Conservation (phyloP, 2,113 vertebrate species). For the Thryonomys swinderianus region DNA sequence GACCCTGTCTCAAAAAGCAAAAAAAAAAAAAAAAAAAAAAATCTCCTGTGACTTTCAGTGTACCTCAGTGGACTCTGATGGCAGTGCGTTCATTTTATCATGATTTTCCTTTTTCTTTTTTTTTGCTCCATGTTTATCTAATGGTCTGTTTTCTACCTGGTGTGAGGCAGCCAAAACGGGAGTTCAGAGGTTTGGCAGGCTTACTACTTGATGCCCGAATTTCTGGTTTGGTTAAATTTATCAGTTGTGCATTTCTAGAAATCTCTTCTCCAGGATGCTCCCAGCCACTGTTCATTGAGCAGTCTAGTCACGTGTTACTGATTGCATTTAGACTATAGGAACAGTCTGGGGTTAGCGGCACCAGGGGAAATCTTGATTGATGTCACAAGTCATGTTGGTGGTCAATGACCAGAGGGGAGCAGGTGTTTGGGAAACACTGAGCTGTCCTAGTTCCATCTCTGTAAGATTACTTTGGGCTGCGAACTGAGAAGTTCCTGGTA, state of each 20-base stretch:
- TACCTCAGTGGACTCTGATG: not conserved
- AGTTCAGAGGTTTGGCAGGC: not conserved
- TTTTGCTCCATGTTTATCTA: not conserved
- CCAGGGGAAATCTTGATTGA: not conserved
- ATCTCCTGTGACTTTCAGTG: not conserved
- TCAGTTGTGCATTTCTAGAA: not conserved
- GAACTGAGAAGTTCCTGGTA: not conserved
- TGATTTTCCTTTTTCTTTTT: not conserved
- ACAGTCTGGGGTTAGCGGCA: not conserved
- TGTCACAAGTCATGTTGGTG: not conserved
- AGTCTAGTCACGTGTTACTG: not conserved
- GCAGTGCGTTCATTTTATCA: not conserved
- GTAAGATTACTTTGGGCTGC: not conserved
- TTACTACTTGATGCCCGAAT: not conserved
- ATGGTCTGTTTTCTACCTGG: not conserved
- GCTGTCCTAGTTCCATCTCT: not conserved
- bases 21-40: too few species aligned
- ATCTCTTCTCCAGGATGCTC: not conserved
- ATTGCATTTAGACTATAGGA: not conserved
- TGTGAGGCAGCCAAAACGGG: not conserved
- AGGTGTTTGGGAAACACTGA: not conserved
- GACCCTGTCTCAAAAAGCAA: too few species aligned
- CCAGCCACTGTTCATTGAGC: not conserved
- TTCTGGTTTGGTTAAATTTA: slow-evolving; percentile 8
- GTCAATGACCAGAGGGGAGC: not conserved